Percentiles rank a stretch among this genome's conserved stretches.
Evolutionary conservation across 2,113 vertebrate genomes (phyloP).

Genomic region (Riparia riparia): DNA sequence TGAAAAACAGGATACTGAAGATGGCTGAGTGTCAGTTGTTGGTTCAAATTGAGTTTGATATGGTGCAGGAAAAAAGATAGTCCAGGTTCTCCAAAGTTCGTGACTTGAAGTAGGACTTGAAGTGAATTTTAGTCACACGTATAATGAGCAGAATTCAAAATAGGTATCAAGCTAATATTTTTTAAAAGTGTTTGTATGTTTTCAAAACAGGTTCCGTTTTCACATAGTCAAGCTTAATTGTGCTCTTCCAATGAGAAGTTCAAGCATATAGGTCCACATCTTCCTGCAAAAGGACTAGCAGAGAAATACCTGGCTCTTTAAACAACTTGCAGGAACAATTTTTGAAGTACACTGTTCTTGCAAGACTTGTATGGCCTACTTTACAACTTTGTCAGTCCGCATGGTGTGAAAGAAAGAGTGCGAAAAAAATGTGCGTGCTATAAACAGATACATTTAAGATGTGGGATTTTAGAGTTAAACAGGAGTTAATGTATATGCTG

Average conservation of each 20-base stretch:
- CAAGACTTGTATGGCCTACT: neutral
- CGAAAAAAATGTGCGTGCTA: neutral
- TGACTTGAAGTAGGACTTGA: neutral
- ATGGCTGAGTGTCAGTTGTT: neutral
- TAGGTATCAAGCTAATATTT: neutral
- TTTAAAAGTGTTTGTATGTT: accelerated
- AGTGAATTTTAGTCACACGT: neutral
- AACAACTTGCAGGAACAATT: neutral
- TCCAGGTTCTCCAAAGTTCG: neutral
- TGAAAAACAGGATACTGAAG: neutral
- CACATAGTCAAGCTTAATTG: neutral
- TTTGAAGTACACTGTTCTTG: neutral
- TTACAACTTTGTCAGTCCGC: conserved; percentile 13
- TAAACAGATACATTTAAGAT: neutral
- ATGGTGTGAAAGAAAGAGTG: neutral
- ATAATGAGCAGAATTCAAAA: neutral
- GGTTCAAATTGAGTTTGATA: neutral
- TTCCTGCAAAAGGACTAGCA: neutral
- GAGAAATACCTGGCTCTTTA: neutral
- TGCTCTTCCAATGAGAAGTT: neutral
- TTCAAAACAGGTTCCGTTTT: neutral
- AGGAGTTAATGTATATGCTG: neutral
- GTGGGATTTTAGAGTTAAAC: neutral
- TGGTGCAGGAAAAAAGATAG: neutral
- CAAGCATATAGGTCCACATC: neutral